Conservation (phyloP, 2,113 vertebrate genomes). For the Ochotona curzoniae region DNA sequence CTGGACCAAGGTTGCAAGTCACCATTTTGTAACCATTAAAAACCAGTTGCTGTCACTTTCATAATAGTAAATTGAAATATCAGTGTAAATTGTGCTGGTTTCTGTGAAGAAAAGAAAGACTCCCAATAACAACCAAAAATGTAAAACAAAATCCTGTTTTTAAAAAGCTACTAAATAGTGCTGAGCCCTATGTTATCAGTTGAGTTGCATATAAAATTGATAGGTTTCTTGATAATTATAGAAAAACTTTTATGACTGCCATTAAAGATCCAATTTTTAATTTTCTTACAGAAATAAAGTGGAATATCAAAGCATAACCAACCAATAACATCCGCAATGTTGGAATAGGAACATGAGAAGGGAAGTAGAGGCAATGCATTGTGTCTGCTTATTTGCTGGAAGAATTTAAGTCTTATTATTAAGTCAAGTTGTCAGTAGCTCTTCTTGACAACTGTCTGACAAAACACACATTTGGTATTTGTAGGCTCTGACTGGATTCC, state of each 20-base stretch:
- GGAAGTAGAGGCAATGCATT: neutral
- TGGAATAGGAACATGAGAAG: neutral
- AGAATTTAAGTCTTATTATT: neutral
- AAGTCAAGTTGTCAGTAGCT: neutral
- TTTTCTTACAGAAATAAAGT: slow-evolving; percentile 36
- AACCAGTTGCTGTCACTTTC: slow-evolving; percentile 86
- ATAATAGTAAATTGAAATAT: slow-evolving; percentile 86
- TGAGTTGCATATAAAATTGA: slow-evolving; percentile 58
- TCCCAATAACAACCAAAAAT: neutral
- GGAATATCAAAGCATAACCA: neutral
- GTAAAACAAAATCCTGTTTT: neutral
- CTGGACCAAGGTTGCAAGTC: slow-evolving; percentile 87
- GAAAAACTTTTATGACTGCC: slow-evolving; percentile 9
- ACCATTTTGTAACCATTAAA: slow-evolving; percentile 89
- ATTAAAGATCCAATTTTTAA: slow-evolving; percentile 53
- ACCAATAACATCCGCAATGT: neutral
- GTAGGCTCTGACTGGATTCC: neutral
- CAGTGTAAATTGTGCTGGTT: slow-evolving; percentile 73
- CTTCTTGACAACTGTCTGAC: neutral
- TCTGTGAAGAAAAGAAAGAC: slow-evolving; percentile 61
- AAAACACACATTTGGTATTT: neutral
- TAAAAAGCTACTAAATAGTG: neutral
- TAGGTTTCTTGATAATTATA: slow-evolving; percentile 50
- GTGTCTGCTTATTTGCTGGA: neutral
- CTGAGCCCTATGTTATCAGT: neutral